phyloP scores from a whole-genome alignment of 2,888 invertebrate species.

The Torymus auratus region DNA sequence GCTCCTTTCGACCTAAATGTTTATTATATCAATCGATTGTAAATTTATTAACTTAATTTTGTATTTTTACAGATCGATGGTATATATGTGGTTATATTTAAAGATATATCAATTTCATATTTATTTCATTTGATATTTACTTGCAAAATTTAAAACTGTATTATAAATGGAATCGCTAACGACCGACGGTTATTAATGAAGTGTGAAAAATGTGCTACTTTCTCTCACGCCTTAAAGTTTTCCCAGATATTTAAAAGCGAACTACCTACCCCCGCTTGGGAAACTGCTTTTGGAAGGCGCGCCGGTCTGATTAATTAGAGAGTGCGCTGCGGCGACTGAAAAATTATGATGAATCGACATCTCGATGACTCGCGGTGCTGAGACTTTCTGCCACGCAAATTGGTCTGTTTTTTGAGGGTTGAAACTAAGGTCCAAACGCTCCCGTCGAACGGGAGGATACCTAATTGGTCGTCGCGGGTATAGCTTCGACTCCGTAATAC shows the following conservation, averaged over 20 bases:
- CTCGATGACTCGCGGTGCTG: neutral
- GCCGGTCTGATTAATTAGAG: slow-evolving; percentile 32
- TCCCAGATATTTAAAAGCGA: slow-evolving; percentile 15
- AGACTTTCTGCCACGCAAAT: slow-evolving; percentile 27
- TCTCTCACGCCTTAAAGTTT: slow-evolving; percentile 11
- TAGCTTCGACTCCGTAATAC: neutral
- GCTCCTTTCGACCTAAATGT: too few species aligned
- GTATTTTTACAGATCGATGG: too few species aligned
- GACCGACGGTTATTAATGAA: neutral
- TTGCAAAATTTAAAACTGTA: too few species aligned
- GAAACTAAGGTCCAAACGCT: slow-evolving; percentile 6
- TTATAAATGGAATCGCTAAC: too few species aligned
- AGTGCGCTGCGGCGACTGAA: slow-evolving; percentile 11
- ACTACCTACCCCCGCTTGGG: neutral
- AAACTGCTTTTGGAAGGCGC: slow-evolving; percentile 2
- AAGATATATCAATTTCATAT: too few species aligned
- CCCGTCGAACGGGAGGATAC: neutral
- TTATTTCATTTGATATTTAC: too few species aligned
- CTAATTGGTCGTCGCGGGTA: slow-evolving; percentile 27
- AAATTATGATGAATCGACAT: slow-evolving; percentile 45
- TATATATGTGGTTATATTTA: too few species aligned
- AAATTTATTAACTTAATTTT: too few species aligned
- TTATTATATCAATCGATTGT: too few species aligned
- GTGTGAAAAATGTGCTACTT: slow-evolving; percentile 20
- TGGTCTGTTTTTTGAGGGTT: slow-evolving; percentile 11